Conservation (phyloP, 2,797 vertebrate genomes). For the Microcaecilia unicolor region DNA sequence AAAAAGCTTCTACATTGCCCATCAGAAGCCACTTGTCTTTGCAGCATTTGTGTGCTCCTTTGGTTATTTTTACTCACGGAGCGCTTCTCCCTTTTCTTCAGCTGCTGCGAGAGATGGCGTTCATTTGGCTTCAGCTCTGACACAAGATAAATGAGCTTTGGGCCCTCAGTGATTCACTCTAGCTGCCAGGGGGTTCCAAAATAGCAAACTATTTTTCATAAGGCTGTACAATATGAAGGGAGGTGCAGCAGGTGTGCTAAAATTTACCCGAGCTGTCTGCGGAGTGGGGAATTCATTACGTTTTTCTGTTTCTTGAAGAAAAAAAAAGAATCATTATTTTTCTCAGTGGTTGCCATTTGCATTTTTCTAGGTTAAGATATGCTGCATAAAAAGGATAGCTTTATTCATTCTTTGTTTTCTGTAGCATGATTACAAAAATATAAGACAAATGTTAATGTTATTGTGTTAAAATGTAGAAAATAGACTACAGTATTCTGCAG, state of each 20-base stretch:
- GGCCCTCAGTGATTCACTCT: conserved; percentile 92
- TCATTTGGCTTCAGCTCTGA: conserved; percentile 97
- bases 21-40: conserved; percentile 67
- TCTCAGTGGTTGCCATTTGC: conserved; percentile 23
- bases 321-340: conserved; percentile 25
- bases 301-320: conserved; percentile 54
- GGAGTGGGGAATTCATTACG: conserved; percentile 73
- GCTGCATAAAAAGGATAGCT: conserved; percentile 7
- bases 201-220: conserved; percentile 99
- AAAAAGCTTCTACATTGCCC: conserved; percentile 78
- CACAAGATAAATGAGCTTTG: conserved; percentile 99
- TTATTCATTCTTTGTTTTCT: too few relatives aligned
- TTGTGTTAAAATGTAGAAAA: too few relatives aligned
- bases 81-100: conserved; percentile 88
- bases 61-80: conserved; percentile 88
- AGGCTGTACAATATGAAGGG: conserved; percentile 89
- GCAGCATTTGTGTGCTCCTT: conserved; percentile 66
- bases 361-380: conserved; percentile 32
- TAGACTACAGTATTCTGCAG: too few relatives aligned
- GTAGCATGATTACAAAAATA: too few relatives aligned
- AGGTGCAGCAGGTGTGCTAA: conserved; percentile 86
- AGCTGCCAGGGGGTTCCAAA: conserved; percentile 99
- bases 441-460: too few relatives aligned
- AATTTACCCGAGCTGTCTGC: conserved; percentile 75
- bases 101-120: conserved; percentile 88